Evolutionary conservation across 2,113 vertebrate genomes (phyloP).

Genomic region (Labrus mixtus): DNA sequence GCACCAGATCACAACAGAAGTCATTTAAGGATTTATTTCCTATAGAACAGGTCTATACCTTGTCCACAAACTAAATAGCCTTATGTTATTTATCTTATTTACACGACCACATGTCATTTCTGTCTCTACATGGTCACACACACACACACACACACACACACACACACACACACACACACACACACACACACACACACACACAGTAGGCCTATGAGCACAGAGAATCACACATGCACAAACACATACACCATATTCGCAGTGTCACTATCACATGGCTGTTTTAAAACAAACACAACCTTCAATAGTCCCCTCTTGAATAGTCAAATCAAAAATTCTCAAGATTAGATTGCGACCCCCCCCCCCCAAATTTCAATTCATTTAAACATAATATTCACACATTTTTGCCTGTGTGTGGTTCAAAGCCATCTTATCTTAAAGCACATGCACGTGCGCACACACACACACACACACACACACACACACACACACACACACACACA

Average conservation of each 20-base stretch:
- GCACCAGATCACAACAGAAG: too few relatives aligned
- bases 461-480: not conserved
- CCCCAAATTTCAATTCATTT: not conserved
- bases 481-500: not conserved
- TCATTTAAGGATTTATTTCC: too few relatives aligned
- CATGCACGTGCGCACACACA: too few relatives aligned
- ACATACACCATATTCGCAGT: conserved; percentile 14
- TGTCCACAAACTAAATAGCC: too few relatives aligned
- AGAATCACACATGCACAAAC: conserved; percentile 8
- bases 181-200: conserved; percentile 20
- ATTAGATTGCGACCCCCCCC: not conserved
- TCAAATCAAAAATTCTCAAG: not conserved
- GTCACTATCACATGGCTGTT: not conserved
- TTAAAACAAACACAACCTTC: conserved; percentile 20
- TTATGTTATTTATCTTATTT: too few relatives aligned
- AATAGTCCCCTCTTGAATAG: not conserved
- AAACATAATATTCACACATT: conserved; percentile 8
- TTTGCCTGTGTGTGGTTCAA: not conserved
- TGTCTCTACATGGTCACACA: too few relatives aligned
- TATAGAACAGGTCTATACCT: too few relatives aligned
- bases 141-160: conserved; percentile 28
- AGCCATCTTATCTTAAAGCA: too few relatives aligned
- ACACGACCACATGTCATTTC: too few relatives aligned
- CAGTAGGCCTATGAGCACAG: conserved; percentile 5
- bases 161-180: conserved; percentile 8